Evolutionary conservation across 2,113 vertebrate species (phyloP).

Genomic region (Semicossyphus pulcher): DNA sequence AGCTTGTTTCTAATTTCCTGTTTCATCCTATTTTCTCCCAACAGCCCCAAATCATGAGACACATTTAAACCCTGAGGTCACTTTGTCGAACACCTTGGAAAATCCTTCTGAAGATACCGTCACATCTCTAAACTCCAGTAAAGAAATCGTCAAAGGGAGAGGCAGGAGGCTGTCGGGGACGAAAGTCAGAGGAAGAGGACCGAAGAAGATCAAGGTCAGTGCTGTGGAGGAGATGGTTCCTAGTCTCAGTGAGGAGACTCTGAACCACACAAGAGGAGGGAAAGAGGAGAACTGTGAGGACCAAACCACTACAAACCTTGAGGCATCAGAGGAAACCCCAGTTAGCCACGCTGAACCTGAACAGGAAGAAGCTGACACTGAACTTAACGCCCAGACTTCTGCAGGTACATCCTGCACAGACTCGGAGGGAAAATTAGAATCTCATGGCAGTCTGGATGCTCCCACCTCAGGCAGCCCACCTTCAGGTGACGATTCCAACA

Average conservation of each 20-base stretch:
- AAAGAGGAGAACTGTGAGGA: conserved; percentile 19
- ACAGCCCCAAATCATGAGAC: conserved; percentile 35
- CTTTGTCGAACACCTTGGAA: not conserved
- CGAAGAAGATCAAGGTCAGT: conserved; percentile 42
- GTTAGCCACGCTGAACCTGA: not conserved
- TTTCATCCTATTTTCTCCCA: too few species aligned
- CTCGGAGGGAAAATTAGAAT: conserved; percentile 5
- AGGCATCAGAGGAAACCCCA: not conserved
- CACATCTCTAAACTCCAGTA: not conserved
- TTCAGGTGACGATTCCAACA: not conserved
- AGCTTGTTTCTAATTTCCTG: not conserved
- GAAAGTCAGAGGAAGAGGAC: conserved; percentile 2
- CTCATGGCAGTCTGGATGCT: not conserved
- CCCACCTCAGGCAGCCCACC: not conserved
- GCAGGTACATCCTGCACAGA: not conserved
- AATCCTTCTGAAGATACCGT: not conserved
- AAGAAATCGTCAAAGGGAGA: not conserved
- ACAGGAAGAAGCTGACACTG: not conserved
- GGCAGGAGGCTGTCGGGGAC: not conserved
- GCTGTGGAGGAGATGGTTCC: not conserved
- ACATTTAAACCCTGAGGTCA: not conserved
- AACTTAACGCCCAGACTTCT: not conserved
- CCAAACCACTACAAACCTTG: not conserved
- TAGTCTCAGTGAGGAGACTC: conserved; percentile 9
- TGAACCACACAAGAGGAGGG: not conserved